Evolutionary conservation across 2,797 vertebrate species (phyloP).

Genomic region (Pterois miles): DNA sequence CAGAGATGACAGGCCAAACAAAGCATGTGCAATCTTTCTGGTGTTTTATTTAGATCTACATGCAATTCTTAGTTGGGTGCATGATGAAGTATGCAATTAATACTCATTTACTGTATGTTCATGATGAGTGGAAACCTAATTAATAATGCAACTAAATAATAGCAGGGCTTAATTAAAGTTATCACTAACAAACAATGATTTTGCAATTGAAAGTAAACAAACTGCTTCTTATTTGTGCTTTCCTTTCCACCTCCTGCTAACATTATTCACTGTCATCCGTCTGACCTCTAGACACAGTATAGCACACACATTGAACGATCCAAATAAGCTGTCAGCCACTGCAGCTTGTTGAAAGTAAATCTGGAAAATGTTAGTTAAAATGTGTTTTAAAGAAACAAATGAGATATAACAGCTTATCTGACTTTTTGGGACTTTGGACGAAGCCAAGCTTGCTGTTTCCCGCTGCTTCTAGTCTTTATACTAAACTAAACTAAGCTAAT

Average conservation of each 20-base stretch:
- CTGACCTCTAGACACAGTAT: background rate
- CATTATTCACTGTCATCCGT: background rate
- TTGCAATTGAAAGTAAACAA: background rate
- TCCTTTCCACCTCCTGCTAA: background rate
- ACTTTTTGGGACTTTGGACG: background rate
- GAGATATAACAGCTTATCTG: background rate
- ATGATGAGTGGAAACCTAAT: slow-evolving; percentile 27
- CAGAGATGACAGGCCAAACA: slow-evolving; percentile 39
- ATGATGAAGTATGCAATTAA: slow-evolving; percentile 23
- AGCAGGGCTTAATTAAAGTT: slow-evolving; percentile 19
- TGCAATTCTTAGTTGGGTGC: slow-evolving; percentile 5
- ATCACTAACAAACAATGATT: background rate
- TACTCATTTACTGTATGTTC: slow-evolving; percentile 14
- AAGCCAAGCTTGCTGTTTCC: background rate
- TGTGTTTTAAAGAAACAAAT: background rate
- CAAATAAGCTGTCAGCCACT: background rate
- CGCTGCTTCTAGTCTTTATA: background rate
- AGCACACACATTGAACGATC: background rate
- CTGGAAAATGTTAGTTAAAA: background rate
- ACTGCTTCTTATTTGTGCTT: background rate
- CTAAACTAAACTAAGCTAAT: background rate
- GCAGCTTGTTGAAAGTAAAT: background rate
- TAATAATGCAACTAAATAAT: slow-evolving; percentile 25
- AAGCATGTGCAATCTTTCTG: slow-evolving; percentile 27
- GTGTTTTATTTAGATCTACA: slow-evolving; percentile 20